These are phyloP conservation scores for Aselliscus stoliczkanus DNA, from an alignment of 2,797 vertebrate genomes.

Conservation along the genomic window DNA sequence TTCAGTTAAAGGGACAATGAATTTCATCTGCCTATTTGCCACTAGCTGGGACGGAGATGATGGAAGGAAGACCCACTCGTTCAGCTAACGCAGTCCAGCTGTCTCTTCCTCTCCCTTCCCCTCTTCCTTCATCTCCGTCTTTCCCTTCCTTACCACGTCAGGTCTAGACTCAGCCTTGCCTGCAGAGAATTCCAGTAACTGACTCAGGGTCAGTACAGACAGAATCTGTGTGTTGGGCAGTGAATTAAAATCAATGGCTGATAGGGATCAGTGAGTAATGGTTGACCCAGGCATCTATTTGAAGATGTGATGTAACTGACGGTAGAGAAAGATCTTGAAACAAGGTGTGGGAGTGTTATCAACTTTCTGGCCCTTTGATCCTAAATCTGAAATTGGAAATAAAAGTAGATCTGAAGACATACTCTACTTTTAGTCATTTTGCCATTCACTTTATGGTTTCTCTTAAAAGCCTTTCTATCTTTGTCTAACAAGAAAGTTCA, in stretches of 20 bases:
- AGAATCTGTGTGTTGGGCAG: background rate
- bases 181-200: background rate
- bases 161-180: constrained; percentile 29
- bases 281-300: background rate
- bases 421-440: background rate
- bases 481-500: background rate
- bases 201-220: background rate
- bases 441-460: background rate
- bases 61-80: background rate
- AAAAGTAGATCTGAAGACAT: background rate
- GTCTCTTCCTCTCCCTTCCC: background rate
- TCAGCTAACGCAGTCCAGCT: background rate
- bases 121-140: background rate
- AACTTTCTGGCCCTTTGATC: background rate
- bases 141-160: constrained; percentile 13
- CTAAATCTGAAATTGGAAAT: background rate
- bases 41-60: background rate
- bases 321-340: background rate
- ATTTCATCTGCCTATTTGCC: constrained; percentile 3
- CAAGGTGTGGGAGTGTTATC: background rate
- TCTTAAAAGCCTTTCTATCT: background rate
- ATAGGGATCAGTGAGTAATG: background rate
- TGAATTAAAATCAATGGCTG: background rate
- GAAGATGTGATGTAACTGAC: background rate
- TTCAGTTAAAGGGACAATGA: constrained; percentile 22